Conservation (phyloP, 2,888 invertebrate genomes). For the Cerceris rybyensis region DNA sequence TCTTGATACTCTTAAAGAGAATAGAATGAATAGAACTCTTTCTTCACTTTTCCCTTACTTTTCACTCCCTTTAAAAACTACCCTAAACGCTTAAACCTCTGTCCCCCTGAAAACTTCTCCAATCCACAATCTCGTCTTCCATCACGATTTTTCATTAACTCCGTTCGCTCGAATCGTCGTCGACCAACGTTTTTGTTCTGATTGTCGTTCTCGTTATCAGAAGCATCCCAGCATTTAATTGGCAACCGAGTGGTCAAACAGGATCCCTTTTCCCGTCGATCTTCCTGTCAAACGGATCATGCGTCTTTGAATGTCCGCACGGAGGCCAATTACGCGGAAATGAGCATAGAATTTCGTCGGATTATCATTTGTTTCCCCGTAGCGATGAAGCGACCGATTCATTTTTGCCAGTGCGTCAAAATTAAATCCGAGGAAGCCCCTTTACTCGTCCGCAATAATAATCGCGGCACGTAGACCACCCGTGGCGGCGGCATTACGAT, state of each 20-base stretch:
- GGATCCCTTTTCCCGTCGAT: slow-evolving; percentile 36
- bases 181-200: too few species aligned
- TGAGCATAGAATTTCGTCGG: neutral
- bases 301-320: slow-evolving; percentile 5
- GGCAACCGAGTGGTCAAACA: slow-evolving; percentile 36
- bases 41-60: too few species aligned
- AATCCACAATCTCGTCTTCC: too few species aligned
- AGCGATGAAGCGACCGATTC: slow-evolving; percentile 22
- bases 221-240: slow-evolving; percentile 32
- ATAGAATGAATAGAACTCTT: too few species aligned
- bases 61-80: too few species aligned
- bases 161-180: too few species aligned
- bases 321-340: slow-evolving; percentile 7
- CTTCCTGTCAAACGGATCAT: neutral
- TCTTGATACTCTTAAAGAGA: too few species aligned
- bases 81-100: too few species aligned
- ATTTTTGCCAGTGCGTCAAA: slow-evolving; percentile 62
- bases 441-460: slow-evolving; percentile 60
- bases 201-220: too few species aligned
- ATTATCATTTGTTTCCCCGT: neutral
- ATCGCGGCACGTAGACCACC: slow-evolving; percentile 61
- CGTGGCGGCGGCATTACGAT: slow-evolving; percentile 25
- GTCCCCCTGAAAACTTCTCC: too few species aligned
- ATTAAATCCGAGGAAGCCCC: slow-evolving; percentile 62
- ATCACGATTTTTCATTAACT: too few species aligned